Base-by-base conservation (phyloP, 2,797 vertebrate genomes). In the Propithecus perrieri region DNA sequence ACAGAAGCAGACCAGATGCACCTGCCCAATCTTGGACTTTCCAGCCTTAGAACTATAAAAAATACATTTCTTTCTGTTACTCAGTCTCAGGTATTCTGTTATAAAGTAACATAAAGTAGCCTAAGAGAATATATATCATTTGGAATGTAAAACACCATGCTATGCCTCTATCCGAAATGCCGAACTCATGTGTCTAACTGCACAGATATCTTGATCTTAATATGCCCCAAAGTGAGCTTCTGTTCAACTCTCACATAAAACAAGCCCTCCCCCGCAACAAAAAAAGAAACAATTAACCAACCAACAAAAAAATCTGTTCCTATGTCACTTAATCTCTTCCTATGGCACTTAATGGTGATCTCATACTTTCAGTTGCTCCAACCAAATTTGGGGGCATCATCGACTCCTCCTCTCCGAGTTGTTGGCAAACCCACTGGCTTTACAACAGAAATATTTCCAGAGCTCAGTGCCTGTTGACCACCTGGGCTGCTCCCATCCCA, bases 231-330 rank as follows among this genome's bases (percentile, higher is more conserved):
- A 86, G 35, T 33, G 48, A 83, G 33, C 0, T 76, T 88, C 3
- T 30, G 0, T 74, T 78, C 26, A 59, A 24, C 12, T 0, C 4
- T 3, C 22, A 46, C 4, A 13, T 57, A 81, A 14, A 78, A 57
- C 8, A 63, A 1, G 3, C 14, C 26, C 0, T 7, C 20, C 7
- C 5, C 6, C 43, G 33, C 10, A 11, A 11, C 4, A 53, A 28
- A 87, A 72, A 33, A 63, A 22, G 4, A 18, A 26, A 0, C 9
- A 85, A 13, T 3, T 30, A 75, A 43, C 20, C 0, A 85, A 61
- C 0, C 13, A 67, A n/a, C 1, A 28, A 43, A 94, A 53, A 12
- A 11, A 20, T 22, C 10, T 69, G 1, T 50, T 57, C 14, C 14
- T 69, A 35, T 9, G 53, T 2, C 13, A 59, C 20, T 61, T 48